Conservation (phyloP, 1,140 invertebrate species). For the Anastrepha ludens region DNA sequence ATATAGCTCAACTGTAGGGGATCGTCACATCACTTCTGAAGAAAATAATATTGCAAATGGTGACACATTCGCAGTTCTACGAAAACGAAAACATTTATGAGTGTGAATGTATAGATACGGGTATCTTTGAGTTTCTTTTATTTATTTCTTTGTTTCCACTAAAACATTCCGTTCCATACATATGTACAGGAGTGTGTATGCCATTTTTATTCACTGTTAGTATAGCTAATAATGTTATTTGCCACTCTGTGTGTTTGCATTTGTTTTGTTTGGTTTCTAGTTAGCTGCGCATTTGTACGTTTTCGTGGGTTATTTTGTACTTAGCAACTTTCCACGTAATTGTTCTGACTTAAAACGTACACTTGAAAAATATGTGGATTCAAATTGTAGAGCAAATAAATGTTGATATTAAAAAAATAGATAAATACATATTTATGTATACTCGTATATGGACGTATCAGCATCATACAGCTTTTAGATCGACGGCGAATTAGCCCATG, state of each 20-base stretch:
- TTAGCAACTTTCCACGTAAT: constrained; percentile 30
- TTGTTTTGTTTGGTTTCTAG: constrained; percentile 35
- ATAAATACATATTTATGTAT: too few relatives aligned
- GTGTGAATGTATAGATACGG: constrained; percentile 2
- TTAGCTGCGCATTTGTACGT: constrained; percentile 40
- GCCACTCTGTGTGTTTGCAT: constrained; percentile 2
- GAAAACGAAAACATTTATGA: background rate
- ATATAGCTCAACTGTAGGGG: background rate
- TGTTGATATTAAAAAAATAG: too few relatives aligned
- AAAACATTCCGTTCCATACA: constrained; percentile 31
- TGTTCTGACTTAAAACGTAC: background rate
- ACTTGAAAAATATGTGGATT: background rate
- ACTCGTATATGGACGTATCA: too few relatives aligned
- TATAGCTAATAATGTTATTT: constrained; percentile 15
- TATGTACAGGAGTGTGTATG: background rate
- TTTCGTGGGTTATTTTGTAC: constrained; percentile 11
- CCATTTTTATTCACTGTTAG: background rate
- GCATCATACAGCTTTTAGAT: too few relatives aligned
- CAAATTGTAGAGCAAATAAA: too few relatives aligned
- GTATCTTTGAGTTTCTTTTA: constrained; percentile 12
- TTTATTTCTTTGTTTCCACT: constrained; percentile 44
- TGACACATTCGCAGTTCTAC: constrained; percentile 36
- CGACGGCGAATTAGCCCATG: too few relatives aligned
- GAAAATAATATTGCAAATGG: constrained; percentile 26
- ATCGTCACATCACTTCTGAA: background rate